A percentile compares a stretch with the other conserved stretches of the same genome.
These are phyloP conservation scores for Gavia stellata DNA, from an alignment of 2,113 vertebrate species.

Conservation along the genomic window DNA sequence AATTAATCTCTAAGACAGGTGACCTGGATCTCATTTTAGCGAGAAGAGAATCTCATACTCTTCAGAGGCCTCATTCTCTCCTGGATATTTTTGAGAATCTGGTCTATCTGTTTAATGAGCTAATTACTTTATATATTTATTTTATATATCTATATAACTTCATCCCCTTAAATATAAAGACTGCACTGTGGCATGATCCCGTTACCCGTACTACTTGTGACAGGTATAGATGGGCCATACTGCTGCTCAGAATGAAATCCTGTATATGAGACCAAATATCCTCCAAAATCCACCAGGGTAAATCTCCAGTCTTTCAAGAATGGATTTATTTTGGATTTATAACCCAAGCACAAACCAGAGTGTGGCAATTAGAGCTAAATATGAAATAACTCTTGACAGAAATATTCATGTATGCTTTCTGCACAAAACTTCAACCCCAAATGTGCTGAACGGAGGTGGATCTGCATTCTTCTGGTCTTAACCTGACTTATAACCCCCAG, in stretches of 20 bases:
- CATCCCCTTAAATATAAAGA: background rate
- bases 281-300: background rate
- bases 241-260: background rate
- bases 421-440: background rate
- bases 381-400: background rate
- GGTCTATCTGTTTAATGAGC: background rate
- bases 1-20: slow-evolving; percentile 6
- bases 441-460: background rate
- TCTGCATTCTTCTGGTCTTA: background rate
- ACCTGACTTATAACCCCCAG: background rate
- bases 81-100: background rate
- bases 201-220: background rate
- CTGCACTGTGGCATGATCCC: background rate
- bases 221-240: too few species aligned
- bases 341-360: background rate
- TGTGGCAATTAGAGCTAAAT: background rate
- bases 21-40: slow-evolving; percentile 2
- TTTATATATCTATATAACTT: background rate
- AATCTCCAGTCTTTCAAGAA: background rate
- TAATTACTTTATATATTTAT: background rate
- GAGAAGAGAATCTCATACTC: background rate
- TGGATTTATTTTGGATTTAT: background rate
- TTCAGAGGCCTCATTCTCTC: background rate
- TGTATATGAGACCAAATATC: background rate
- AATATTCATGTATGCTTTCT: background rate